These are phyloP conservation scores for Scleropages formosus DNA, from an alignment of 2,797 vertebrate genomes.

Conservation along the genomic window DNA sequence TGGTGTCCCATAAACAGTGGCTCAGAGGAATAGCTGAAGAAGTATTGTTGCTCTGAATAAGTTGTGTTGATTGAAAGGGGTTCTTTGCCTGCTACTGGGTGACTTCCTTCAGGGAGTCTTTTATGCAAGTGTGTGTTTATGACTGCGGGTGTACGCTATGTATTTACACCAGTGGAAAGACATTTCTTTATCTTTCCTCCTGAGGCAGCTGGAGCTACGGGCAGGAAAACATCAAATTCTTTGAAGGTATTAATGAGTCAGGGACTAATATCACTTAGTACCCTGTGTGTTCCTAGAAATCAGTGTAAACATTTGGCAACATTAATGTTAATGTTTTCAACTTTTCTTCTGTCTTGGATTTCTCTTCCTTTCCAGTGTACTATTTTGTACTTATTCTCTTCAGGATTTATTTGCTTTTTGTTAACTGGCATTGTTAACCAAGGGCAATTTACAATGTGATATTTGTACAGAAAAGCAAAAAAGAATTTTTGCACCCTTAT, in stretches of 20 bases:
- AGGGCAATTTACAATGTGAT: too few species aligned
- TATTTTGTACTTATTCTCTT: conserved; percentile 6
- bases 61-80: neutral
- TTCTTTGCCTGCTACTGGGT: neutral
- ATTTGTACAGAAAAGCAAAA: too few species aligned
- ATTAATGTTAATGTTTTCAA: neutral
- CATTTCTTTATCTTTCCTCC: neutral
- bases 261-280: neutral
- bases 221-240: neutral
- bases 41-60: neutral
- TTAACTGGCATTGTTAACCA: too few species aligned
- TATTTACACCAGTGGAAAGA: neutral
- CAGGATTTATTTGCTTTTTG: too few species aligned
- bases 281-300: conserved; percentile 18
- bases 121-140: neutral
- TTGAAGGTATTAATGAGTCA: neutral
- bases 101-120: neutral
- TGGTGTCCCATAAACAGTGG: neutral
- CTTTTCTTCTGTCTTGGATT: neutral
- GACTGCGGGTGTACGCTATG: neutral
- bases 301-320: neutral
- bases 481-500: too few species aligned
- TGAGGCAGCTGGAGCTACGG: neutral
- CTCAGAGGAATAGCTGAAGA: neutral
- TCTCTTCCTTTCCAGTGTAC: neutral